Percentiles rank a stretch among this genome's conserved stretches.
Conservation (phyloP, 2,113 vertebrate species). For the Ramphastos sulfuratus region DNA sequence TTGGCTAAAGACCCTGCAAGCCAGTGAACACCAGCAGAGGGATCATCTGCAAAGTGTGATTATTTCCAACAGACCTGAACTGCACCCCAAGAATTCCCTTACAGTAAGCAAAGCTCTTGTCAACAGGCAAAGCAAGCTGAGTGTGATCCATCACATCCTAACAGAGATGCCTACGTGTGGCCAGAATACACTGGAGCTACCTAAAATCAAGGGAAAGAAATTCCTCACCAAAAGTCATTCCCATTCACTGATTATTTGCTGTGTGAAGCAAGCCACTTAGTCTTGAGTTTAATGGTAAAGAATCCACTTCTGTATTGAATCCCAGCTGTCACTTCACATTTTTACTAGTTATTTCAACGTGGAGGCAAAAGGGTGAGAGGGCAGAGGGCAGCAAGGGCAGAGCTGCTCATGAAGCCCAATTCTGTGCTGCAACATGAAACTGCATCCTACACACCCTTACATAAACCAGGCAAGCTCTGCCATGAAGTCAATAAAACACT, state of each 20-base stretch:
- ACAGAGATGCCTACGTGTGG: neutral
- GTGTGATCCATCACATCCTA: neutral
- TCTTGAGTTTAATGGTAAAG: neutral
- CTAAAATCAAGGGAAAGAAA: neutral
- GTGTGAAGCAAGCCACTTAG: neutral
- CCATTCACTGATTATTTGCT: neutral
- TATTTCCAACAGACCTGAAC: neutral
- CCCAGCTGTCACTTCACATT: fast-evolving
- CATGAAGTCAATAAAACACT: neutral
- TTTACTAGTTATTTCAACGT: neutral
- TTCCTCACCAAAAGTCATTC: neutral
- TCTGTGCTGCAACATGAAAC: neutral
- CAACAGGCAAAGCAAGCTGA: neutral
- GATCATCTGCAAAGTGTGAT: neutral
- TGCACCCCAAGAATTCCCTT: neutral
- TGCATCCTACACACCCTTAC: neutral
- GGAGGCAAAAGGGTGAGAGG: neutral
- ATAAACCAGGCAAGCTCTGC: neutral
- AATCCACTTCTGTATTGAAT: neutral
- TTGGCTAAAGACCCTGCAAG: neutral
- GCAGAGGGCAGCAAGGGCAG: neutral
- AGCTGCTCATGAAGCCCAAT: neutral
- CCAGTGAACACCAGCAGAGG: neutral
- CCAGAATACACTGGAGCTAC: neutral
- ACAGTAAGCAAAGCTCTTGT: neutral